Conservation (phyloP, 2,113 vertebrate genomes). For the Toxotes jaculatrix region DNA sequence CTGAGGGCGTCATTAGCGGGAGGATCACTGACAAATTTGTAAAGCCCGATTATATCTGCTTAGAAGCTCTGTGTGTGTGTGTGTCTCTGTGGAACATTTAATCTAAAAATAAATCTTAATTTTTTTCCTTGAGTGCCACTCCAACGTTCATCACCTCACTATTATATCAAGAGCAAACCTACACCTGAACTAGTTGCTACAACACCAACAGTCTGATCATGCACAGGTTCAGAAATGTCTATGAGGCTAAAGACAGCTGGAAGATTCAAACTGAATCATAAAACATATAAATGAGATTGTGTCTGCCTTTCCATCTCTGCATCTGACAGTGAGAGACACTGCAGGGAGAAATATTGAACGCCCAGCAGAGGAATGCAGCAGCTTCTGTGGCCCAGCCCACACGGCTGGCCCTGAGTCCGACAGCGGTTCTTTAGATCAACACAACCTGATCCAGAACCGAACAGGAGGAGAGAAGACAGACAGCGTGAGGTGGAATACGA, state of each 20-base stretch:
- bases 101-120: neutral
- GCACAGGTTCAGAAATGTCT: neutral
- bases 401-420: conserved; percentile 60
- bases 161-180: neutral
- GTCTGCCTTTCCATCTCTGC: conserved; percentile 46
- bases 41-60: conserved; percentile 59
- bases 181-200: neutral
- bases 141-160: conserved; percentile 8
- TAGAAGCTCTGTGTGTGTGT: conserved; percentile 11
- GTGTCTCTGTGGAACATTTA: conserved; percentile 9
- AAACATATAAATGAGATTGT: conserved; percentile 34
- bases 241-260: neutral
- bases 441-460: conserved; percentile 75
- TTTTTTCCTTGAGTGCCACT: neutral
- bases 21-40: conserved; percentile 76
- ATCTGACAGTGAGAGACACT: conserved; percentile 52
- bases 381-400: conserved; percentile 73
- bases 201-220: neutral
- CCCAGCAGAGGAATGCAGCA: conserved; percentile 78
- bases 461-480: conserved; percentile 56
- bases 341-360: conserved; percentile 69
- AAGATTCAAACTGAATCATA: conserved; percentile 3
- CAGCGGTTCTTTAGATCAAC: conserved; percentile 75
- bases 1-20: conserved; percentile 76
- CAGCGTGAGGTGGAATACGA: conserved; percentile 54